Conservation (phyloP, 1,140 invertebrate species). For the Drosophila kepulauana region DNA sequence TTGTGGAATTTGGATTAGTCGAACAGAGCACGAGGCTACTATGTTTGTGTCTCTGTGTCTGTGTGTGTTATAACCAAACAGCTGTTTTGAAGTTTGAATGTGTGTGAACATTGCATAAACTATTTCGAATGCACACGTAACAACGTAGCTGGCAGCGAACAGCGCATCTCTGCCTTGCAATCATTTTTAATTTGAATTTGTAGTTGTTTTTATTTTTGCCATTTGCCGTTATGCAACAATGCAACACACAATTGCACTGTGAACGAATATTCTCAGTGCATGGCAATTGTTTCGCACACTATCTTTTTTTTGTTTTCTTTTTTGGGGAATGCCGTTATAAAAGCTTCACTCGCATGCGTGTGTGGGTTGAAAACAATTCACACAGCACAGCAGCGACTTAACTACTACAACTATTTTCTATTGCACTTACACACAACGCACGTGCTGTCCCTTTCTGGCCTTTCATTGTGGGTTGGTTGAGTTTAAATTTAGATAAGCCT, state of each 20-base stretch:
- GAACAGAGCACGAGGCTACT: slow-evolving; percentile 19
- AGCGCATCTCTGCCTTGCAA: slow-evolving; percentile 40
- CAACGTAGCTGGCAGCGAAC: not conserved
- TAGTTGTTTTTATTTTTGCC: not conserved
- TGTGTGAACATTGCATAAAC: slow-evolving; percentile 49
- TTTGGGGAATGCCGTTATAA: slow-evolving; percentile 23
- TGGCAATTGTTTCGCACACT: slow-evolving; percentile 1
- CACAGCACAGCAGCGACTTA: slow-evolving; percentile 23
- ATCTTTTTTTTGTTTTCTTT: not conserved
- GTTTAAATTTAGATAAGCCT: slow-evolving; percentile 71
- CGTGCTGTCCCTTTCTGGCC: not conserved
- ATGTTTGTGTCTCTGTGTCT: slow-evolving; percentile 5
- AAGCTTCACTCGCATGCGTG: slow-evolving; percentile 27
- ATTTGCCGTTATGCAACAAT: slow-evolving; percentile 37
- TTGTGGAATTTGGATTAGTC: slow-evolving; percentile 45
- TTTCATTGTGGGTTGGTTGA: slow-evolving; percentile 25
- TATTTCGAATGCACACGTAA: slow-evolving; percentile 45
- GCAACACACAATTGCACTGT: slow-evolving; percentile 21
- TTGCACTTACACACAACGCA: slow-evolving; percentile 8
- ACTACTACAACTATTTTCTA: not conserved
- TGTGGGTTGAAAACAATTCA: slow-evolving; percentile 66
- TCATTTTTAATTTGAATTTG: slow-evolving; percentile 35
- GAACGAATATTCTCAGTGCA: not conserved
- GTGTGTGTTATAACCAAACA: slow-evolving; percentile 18
- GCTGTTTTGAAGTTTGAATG: slow-evolving; percentile 20